A percentile compares a stretch with the other conserved stretches of the same genome.
These are phyloP conservation scores for Danio kyathit DNA, from an alignment of 2,797 vertebrate genomes.

Conservation along the genomic window DNA sequence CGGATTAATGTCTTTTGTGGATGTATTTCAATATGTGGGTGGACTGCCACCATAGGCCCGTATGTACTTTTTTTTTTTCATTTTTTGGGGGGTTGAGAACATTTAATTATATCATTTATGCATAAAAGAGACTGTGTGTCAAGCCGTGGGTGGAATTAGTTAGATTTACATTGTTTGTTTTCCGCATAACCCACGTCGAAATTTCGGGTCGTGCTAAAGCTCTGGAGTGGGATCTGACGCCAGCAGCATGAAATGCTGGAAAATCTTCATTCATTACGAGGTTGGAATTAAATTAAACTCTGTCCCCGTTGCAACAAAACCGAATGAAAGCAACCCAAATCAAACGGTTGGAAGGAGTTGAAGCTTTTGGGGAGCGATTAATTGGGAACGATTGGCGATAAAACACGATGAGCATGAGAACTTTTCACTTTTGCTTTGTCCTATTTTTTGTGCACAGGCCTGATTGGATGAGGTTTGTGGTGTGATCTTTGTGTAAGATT, in stretches of 20 bases:
- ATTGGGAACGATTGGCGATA: background rate
- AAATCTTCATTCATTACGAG: constrained; percentile 42
- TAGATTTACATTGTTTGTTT: constrained; percentile 37
- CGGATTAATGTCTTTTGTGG: constrained; percentile 66
- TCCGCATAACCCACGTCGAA: constrained; percentile 22
- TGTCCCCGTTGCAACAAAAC: background rate
- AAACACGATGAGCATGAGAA: background rate
- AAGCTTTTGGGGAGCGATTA: background rate
- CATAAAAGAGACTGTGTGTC: constrained; percentile 34
- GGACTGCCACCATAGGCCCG: constrained; percentile 50
- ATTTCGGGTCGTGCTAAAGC: constrained; percentile 8
- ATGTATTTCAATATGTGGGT: constrained; percentile 64
- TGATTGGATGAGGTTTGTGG: background rate
- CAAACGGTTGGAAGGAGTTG: constrained; percentile 8
- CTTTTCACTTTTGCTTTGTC: constrained; percentile 2
- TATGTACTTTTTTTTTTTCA: constrained; percentile 11
- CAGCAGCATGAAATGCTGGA: constrained; percentile 8
- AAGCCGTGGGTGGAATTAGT: constrained; percentile 33
- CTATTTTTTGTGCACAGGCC: background rate
- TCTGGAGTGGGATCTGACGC: constrained; percentile 26
- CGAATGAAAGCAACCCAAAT: constrained; percentile 7
- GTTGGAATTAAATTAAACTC: constrained; percentile 39
- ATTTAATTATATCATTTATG: constrained; percentile 39
- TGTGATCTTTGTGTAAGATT: constrained; percentile 14
- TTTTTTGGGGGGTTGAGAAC: background rate